Percentiles rank a stretch among this genome's conserved stretches.
Evolutionary conservation across 2,797 vertebrate genomes (phyloP).

Genomic region (Sebastes taczanowskii): DNA sequence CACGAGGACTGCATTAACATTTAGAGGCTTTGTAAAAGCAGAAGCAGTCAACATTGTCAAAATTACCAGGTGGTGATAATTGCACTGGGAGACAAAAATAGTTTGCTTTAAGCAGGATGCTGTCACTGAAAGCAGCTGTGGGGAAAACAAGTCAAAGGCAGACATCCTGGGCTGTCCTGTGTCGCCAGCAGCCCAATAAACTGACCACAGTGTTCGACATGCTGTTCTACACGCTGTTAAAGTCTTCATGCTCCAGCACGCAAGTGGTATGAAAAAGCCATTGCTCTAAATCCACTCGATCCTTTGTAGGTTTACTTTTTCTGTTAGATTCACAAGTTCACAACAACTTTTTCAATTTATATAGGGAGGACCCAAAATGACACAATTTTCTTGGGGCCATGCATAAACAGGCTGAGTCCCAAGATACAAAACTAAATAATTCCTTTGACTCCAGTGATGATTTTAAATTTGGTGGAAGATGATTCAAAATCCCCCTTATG

Average conservation of each 20-base stretch:
- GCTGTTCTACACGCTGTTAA: conserved; percentile 61
- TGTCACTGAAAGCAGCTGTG: conserved; percentile 72
- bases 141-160: conserved; percentile 64
- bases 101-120: conserved; percentile 60
- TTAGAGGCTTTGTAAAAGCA: conserved; percentile 47
- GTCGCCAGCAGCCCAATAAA: conserved; percentile 75
- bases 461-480: background rate
- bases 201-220: conserved; percentile 67
- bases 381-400: background rate
- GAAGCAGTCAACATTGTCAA: conserved; percentile 63
- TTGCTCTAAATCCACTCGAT: conserved; percentile 9
- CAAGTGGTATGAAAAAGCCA: conserved; percentile 24
- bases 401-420: background rate
- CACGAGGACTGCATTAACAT: conserved; percentile 29
- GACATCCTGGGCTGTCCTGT: conserved; percentile 62
- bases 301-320: background rate
- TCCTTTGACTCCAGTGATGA: background rate
- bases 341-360: background rate
- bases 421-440: background rate
- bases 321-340: background rate
- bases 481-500: background rate
- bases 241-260: conserved; percentile 56
- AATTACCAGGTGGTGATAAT: conserved; percentile 74
- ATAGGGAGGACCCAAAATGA: background rate
- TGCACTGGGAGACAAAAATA: conserved; percentile 62